Percentiles rank a stretch among this genome's conserved stretches.
These are phyloP conservation scores for Eremophila alpestris DNA, from an alignment of 2,797 vertebrate species.

Conservation along the genomic window DNA sequence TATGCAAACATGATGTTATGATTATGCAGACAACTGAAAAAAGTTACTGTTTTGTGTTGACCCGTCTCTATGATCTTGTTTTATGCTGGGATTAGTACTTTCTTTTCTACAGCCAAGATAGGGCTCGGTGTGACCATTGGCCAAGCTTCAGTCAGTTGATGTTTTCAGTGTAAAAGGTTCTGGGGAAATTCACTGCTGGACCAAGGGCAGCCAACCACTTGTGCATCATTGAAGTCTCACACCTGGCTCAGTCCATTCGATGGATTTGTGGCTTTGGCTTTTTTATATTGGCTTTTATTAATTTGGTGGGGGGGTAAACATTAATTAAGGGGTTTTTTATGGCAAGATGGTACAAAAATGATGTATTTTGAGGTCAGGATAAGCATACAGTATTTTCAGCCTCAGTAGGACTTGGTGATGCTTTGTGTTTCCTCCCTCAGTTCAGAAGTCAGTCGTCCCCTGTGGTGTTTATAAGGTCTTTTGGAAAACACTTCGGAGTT, in stretches of 20 bases:
- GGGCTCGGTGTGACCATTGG: constrained; percentile 69
- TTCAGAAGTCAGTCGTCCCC: constrained; percentile 36
- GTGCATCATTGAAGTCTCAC: background rate
- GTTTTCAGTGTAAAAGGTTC: background rate
- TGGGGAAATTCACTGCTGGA: background rate
- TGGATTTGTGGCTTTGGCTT: background rate
- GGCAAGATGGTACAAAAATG: background rate
- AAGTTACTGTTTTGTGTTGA: constrained; percentile 55
- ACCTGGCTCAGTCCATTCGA: background rate
- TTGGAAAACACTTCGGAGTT: constrained; percentile 23
- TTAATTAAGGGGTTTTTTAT: accelerated
- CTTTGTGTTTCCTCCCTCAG: background rate
- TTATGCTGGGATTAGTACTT: constrained; percentile 66
- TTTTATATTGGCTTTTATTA: background rate
- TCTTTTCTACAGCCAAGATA: constrained; percentile 62
- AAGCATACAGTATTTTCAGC: background rate
- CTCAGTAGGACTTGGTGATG: background rate
- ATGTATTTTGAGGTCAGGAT: background rate
- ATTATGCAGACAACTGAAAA: constrained; percentile 74
- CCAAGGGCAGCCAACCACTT: background rate
- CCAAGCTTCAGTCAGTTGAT: constrained; percentile 49
- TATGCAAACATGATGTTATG: constrained; percentile 81
- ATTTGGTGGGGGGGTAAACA: background rate
- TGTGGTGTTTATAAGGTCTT: constrained; percentile 28
- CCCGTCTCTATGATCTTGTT: constrained; percentile 63